Percentiles rank a stretch among this genome's conserved stretches.
Evolutionary conservation across 2,797 vertebrate species (phyloP).

Genomic region (Chelon auratus): DNA sequence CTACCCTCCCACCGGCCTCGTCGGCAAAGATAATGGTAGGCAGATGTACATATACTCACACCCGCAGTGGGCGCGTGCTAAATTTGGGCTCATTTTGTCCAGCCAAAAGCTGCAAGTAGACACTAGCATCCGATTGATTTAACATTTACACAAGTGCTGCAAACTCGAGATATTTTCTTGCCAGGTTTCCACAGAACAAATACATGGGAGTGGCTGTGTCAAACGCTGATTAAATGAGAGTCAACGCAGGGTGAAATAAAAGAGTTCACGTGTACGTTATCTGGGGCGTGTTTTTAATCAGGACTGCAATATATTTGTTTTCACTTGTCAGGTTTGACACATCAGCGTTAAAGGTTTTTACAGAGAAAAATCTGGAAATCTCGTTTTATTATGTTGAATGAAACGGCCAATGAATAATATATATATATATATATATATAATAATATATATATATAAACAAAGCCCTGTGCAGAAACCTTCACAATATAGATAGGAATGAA

Average conservation of each 20-base stretch:
- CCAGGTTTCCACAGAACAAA: neutral
- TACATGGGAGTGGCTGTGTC: neutral
- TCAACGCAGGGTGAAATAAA: neutral
- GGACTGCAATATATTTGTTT: too few species aligned
- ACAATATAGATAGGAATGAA: too few species aligned
- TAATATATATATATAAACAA: too few species aligned
- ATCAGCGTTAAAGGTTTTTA: too few species aligned
- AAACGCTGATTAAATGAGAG: neutral
- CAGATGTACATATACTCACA: neutral
- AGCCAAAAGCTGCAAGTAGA: conserved; percentile 31
- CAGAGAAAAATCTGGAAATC: too few species aligned
- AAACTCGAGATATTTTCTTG: conserved; percentile 6
- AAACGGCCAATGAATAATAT: too few species aligned
- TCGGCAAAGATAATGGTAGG: conserved; percentile 92
- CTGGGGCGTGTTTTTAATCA: conserved; percentile 1
- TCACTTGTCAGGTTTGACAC: too few species aligned
- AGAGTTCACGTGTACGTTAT: conserved; percentile 12
- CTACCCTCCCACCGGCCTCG: conserved; percentile 89
- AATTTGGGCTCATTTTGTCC: neutral
- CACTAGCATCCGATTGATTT: conserved; percentile 13
- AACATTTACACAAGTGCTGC: conserved; percentile 38
- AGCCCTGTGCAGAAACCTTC: too few species aligned
- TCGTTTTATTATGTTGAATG: too few species aligned
- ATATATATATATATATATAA: too few species aligned
- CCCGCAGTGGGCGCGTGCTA: neutral